phyloP scores from a whole-genome alignment of 1,140 invertebrate genomes.

The Samia ricini region DNA sequence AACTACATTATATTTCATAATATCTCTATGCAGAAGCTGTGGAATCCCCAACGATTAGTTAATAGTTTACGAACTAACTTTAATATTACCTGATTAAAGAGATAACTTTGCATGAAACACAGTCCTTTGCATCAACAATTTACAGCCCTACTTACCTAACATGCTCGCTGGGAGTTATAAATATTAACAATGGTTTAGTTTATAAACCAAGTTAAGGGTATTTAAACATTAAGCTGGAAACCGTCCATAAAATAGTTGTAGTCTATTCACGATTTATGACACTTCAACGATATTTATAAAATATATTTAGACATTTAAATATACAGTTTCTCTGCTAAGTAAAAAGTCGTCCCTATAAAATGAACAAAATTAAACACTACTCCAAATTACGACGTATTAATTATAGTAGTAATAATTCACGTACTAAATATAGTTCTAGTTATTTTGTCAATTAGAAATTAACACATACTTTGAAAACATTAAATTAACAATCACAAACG shows the following conservation, averaged over 20 bases:
- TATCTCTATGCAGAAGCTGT: not conserved
- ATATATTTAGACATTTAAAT: not conserved
- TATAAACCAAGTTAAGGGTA: not conserved
- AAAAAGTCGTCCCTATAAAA: too few relatives aligned
- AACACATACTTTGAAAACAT: too few relatives aligned
- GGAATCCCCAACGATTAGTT: not conserved
- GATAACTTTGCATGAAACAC: conserved; percentile 9
- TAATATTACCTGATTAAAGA: conserved; percentile 13
- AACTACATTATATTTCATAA: not conserved
- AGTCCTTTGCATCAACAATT: conserved; percentile 10
- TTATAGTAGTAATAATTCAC: too few relatives aligned
- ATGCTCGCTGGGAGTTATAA: conserved; percentile 5
- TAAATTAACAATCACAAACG: too few relatives aligned
- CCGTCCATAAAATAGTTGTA: not conserved
- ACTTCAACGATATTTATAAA: not conserved
- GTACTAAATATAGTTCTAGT: too few relatives aligned
- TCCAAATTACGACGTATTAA: too few relatives aligned
- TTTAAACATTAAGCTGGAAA: not conserved
- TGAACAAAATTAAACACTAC: too few relatives aligned
- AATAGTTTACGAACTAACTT: conserved; percentile 1
- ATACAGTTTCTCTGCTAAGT: too few relatives aligned
- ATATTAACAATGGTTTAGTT: not conserved
- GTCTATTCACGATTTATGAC: not conserved
- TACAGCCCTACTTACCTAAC: conserved; percentile 11
- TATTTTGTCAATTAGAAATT: too few relatives aligned